Conservation (phyloP, 2,113 vertebrate species). For the Notechis scutatus region DNA sequence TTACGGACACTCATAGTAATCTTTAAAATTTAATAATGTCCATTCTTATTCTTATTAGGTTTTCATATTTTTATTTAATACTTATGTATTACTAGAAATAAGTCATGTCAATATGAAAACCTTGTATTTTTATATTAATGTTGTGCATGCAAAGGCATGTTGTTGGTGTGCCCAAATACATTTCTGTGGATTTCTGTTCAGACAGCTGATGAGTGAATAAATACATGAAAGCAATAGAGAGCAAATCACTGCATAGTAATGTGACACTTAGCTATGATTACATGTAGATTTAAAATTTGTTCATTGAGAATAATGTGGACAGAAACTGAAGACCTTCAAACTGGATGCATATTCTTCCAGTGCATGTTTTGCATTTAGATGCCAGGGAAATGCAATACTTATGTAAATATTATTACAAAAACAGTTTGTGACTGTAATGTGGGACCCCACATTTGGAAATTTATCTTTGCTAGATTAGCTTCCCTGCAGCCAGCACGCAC, state of each 20-base stretch:
- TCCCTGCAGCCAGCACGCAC: not conserved
- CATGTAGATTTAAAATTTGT: not conserved
- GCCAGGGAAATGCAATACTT: not conserved
- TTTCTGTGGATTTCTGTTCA: not conserved
- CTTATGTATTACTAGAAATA: not conserved
- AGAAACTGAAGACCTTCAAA: not conserved
- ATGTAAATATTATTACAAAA: not conserved
- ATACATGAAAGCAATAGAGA: not conserved
- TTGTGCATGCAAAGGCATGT: not conserved
- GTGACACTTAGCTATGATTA: not conserved
- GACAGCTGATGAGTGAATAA: not conserved
- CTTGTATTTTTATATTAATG: not conserved
- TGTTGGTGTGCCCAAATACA: not conserved
- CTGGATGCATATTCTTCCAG: not conserved
- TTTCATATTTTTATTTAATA: too few relatives aligned
- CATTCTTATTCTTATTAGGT: not conserved
- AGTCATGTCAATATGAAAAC: not conserved
- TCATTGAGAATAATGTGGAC: not conserved
- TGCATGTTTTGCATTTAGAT: not conserved
- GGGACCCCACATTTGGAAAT: not conserved
- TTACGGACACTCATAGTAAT: not conserved
- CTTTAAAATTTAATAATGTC: not conserved
- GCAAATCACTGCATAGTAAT: not conserved
- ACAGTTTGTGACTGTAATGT: not conserved
- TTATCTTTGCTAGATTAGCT: not conserved